Base-by-base conservation (phyloP, 2,113 vertebrate genomes). In the Uria lomvia region DNA sequence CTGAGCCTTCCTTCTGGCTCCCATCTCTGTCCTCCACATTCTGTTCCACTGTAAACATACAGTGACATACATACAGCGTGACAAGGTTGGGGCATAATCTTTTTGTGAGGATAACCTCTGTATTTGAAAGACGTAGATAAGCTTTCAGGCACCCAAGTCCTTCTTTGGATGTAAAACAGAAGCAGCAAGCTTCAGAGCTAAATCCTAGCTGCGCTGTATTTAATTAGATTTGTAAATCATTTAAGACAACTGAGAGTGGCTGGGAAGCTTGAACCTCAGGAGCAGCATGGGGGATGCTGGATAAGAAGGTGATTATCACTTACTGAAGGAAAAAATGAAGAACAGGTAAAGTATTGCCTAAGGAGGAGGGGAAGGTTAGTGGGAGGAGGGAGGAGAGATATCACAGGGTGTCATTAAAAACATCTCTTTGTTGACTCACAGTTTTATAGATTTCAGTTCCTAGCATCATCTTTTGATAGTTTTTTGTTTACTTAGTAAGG, bases 211-310 rank as follows among this genome's bases (percentile, higher is more conserved):
- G 32, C 40, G 90, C 76, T 85, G 77, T 67, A 10, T 94, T 91
- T 95, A 96, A 96, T 97, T 93, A 91, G 70, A 58, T 73, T 90
- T 88, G 93, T 93, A 93, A 95, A 95, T 95, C 30, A 90, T 85
- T 90, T 82, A 55, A 84, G 91, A 91, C 91, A 90, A n/a, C 89
- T 81, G 43, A 77, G 76, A 91, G 60, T 81, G 50, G 42, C 65
- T 95, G 89, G 74, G 43, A 45, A 85, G 73, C 63, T 68, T 65
- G 60, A 96, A 93, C 47, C 76, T 89, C 52, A 67, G 89, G n/a
- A 92, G 47, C 30, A 90, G 47, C 43, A 42, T 56, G 43, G 23
- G 24, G 73, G n/a, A 75, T 82, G 89, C 55, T 78, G 91, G 94
- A 94, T 96, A 95, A 90, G 94, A 77, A 52, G 34, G 60, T 85